phyloP scores from a whole-genome alignment of 2,888 invertebrate genomes.

The Eupeodes luniger region DNA sequence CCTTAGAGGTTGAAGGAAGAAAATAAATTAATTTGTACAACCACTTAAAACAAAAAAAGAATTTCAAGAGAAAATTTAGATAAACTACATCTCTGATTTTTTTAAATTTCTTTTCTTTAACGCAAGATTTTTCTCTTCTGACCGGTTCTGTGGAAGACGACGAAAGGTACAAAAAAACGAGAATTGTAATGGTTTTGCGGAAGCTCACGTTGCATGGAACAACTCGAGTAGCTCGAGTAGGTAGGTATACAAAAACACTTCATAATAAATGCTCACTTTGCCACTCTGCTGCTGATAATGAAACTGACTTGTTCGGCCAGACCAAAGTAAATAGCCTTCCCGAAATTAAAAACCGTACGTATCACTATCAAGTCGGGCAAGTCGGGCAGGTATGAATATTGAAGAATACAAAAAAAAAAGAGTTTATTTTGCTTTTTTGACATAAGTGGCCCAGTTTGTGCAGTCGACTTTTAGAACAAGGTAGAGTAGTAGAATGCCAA shows the following conservation, averaged over 20 bases:
- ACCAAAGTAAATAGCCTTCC: conserved; percentile 42
- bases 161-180: conserved; percentile 18
- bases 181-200: conserved; percentile 49
- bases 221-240: neutral
- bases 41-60: conserved; percentile 2
- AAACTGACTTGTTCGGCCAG: conserved; percentile 13
- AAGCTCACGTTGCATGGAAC: conserved; percentile 27
- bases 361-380: conserved; percentile 15
- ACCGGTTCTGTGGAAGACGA: conserved; percentile 56
- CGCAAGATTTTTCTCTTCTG: conserved; percentile 35
- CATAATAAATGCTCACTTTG: conserved; percentile 28
- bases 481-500: conserved; percentile 68
- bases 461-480: conserved; percentile 68
- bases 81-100: conserved; percentile 42
- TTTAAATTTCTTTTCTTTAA: neutral
- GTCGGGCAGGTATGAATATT: conserved; percentile 19
- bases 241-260: neutral
- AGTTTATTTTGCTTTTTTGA: conserved; percentile 71
- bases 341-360: conserved; percentile 47
- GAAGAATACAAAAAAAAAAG: conserved; percentile 30
- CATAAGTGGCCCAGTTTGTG: conserved; percentile 75
- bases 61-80: conserved; percentile 1
- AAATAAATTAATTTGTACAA: neutral
- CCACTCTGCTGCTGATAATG: conserved; percentile 44
- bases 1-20: conserved; percentile 31